Evolutionary conservation across 1,140 invertebrate genomes (phyloP).

Genomic region (Solenopsis invicta): DNA sequence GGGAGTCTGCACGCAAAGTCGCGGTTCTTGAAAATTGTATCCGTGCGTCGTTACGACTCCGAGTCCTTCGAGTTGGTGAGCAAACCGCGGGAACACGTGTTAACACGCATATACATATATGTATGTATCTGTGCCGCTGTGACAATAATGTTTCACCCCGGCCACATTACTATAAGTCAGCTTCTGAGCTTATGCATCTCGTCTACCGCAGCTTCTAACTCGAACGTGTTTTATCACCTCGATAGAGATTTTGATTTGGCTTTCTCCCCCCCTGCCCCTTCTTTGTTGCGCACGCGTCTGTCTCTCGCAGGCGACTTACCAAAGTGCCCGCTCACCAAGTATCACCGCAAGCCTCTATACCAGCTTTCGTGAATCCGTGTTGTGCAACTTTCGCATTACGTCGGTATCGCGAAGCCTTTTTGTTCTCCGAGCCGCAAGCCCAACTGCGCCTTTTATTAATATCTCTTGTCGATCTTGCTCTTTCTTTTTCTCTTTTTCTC

Average conservation of each 20-base stretch:
- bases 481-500: slow-evolving; percentile 60
- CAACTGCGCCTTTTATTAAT: slow-evolving; percentile 48
- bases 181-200: slow-evolving; percentile 84
- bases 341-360: slow-evolving; percentile 61
- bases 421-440: slow-evolving; percentile 51
- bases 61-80: slow-evolving; percentile 32
- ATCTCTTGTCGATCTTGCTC: slow-evolving; percentile 42
- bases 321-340: slow-evolving; percentile 59
- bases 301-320: slow-evolving; percentile 19
- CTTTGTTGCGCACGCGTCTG: slow-evolving; percentile 76
- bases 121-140: slow-evolving; percentile 47
- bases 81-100: slow-evolving; percentile 40
- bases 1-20: not conserved
- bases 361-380: slow-evolving; percentile 61
- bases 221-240: slow-evolving; percentile 67
- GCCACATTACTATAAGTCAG: slow-evolving; percentile 73
- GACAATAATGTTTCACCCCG: slow-evolving; percentile 48
- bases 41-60: slow-evolving; percentile 55
- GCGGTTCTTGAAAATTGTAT: not conserved
- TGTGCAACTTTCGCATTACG: slow-evolving; percentile 43
- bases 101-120: slow-evolving; percentile 60
- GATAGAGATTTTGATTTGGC: slow-evolving; percentile 80
- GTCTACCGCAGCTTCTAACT: slow-evolving; percentile 81
- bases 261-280: slow-evolving; percentile 67
- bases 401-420: slow-evolving; percentile 65